Evolutionary conservation across 2,113 vertebrate genomes (phyloP).

Genomic region (Callopanchax toddi): DNA sequence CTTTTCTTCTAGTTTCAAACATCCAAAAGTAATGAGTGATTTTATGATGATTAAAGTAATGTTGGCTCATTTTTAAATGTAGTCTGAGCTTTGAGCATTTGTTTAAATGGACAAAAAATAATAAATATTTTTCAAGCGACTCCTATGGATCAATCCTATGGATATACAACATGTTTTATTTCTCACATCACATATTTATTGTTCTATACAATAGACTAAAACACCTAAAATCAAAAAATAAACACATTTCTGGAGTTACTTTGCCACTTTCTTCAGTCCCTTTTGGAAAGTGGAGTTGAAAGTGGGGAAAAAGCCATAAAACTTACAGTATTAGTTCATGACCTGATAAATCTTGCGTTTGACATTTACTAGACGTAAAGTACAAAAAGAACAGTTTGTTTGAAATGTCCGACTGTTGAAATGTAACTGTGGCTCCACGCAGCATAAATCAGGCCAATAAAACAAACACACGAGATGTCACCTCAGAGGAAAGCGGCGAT

Average conservation of each 20-base stretch:
- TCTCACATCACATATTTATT: too few species aligned
- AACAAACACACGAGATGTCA: not conserved
- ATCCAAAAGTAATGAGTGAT: not conserved
- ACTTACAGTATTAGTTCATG: not conserved
- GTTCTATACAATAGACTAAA: not conserved
- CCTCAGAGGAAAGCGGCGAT: not conserved
- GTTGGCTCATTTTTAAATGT: too few species aligned
- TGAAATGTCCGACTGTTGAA: conserved; percentile 6
- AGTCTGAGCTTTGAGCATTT: not conserved
- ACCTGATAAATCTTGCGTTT: conserved; percentile 10
- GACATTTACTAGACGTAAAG: conserved; percentile 9
- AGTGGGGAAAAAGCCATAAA: not conserved
- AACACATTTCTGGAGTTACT: not conserved
- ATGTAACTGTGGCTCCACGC: not conserved
- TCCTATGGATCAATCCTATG: too few species aligned
- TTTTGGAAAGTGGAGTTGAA: not conserved
- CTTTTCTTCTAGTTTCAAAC: not conserved
- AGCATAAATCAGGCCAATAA: conserved; percentile 5
- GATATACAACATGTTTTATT: too few species aligned
- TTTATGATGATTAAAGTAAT: not conserved
- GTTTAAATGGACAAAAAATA: too few species aligned
- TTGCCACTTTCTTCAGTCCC: not conserved
- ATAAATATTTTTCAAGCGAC: too few species aligned
- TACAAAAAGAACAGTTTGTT: conserved; percentile 16
- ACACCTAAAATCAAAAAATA: not conserved